A percentile compares a stretch with the other conserved stretches of the same genome.
Conservation (phyloP, 2,888 invertebrate genomes). For the Priocnemis perturbator region DNA sequence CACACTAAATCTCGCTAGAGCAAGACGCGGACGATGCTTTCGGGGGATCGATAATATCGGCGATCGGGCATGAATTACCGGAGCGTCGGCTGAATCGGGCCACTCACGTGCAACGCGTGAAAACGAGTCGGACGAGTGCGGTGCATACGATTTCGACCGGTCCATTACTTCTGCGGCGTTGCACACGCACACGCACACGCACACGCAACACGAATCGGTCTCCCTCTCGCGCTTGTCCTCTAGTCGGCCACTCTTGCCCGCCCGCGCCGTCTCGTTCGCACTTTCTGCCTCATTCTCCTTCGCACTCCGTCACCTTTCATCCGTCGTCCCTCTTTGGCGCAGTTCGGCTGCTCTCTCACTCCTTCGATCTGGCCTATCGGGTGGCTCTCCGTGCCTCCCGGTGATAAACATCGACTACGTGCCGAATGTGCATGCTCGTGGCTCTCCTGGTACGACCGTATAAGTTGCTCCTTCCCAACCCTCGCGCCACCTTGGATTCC, state of each 20-base stretch:
- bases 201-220: not conserved
- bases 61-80: constrained; percentile 49
- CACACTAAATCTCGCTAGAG: constrained; percentile 34
- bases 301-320: not conserved
- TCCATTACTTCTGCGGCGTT: constrained; percentile 53
- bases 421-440: constrained; percentile 45
- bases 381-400: constrained; percentile 29
- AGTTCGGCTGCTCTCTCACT: not conserved
- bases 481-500: constrained; percentile 16
- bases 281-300: constrained; percentile 3
- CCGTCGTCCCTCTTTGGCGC: not conserved
- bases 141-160: constrained; percentile 56
- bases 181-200: constrained; percentile 34
- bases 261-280: not conserved
- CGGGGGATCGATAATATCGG: constrained; percentile 51
- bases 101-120: constrained; percentile 53
- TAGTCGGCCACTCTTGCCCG: not conserved
- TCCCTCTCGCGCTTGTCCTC: constrained; percentile 4
- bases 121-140: constrained; percentile 52
- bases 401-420: constrained; percentile 55
- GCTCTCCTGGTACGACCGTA: constrained; percentile 29
- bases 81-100: constrained; percentile 48
- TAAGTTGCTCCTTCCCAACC: constrained; percentile 11
- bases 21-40: constrained; percentile 26
- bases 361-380: constrained; percentile 30